phyloP scores from a whole-genome alignment of 2,797 vertebrate genomes.

The Hipposideros larvatus region DNA sequence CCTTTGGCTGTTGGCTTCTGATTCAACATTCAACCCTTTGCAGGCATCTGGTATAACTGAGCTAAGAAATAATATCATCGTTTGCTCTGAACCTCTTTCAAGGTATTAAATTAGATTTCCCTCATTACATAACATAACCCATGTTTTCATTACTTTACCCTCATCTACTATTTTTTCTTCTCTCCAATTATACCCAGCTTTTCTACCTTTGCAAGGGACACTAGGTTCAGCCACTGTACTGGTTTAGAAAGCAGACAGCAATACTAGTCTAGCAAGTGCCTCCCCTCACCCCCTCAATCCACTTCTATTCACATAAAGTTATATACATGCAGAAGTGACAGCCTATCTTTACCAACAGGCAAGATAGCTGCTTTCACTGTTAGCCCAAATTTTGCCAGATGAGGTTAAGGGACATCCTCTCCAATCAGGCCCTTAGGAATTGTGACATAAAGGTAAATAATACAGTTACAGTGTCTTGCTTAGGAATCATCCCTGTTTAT shows the following conservation, averaged over 20 bases:
- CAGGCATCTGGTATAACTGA: not conserved
- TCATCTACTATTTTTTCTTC: not conserved
- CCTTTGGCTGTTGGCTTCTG: no score
- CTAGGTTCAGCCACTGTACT: not conserved
- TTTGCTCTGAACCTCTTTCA: not conserved
- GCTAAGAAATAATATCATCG: not conserved
- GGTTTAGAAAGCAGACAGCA: not conserved
- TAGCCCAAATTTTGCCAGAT: not conserved
- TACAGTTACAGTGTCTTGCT: not conserved
- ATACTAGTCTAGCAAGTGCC: not conserved
- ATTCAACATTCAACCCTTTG: not conserved
- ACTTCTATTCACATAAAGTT: not conserved
- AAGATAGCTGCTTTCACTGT: not conserved
- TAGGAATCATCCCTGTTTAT: not conserved
- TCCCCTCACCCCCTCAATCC: not conserved
- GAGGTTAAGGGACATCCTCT: not conserved
- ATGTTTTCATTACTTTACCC: not conserved
- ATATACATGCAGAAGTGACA: not conserved
- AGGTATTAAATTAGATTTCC: not conserved
- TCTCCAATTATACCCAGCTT: not conserved
- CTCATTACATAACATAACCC: not conserved
- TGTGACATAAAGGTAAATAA: not conserved
- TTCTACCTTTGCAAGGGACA: not conserved
- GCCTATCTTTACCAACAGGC: not conserved
- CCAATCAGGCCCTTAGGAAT: not conserved